phyloP scores from a whole-genome alignment of 2,797 vertebrate genomes.

The Tragopan temminckii region DNA sequence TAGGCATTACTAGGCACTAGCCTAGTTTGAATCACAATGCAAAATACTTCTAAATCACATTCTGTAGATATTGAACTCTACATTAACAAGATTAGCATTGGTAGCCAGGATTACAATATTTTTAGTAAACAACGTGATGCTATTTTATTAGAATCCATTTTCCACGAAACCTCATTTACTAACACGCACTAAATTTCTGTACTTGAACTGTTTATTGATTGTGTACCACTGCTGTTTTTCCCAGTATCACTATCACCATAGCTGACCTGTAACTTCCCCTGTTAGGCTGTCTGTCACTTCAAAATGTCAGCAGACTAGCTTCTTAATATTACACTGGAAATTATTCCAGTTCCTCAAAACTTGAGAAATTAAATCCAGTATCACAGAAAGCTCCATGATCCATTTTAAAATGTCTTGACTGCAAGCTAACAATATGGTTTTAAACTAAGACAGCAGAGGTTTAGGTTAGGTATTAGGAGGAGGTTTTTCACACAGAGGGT shows the following conservation, averaged over 20 bases:
- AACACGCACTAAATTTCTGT: not conserved
- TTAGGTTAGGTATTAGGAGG: too few relatives aligned
- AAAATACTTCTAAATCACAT: not conserved
- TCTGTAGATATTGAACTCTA: not conserved
- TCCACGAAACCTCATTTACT: not conserved
- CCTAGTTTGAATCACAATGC: not conserved
- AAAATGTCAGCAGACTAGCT: constrained; percentile 33
- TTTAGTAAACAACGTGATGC: not conserved
- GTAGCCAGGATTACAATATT: not conserved
- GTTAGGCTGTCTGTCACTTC: constrained; percentile 8
- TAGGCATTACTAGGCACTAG: not conserved
- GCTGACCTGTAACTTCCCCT: constrained; percentile 21
- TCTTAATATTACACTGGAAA: constrained; percentile 35
- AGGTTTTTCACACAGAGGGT: too few relatives aligned
- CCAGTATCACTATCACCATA: not conserved
- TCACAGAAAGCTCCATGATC: not conserved
- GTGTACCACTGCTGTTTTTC: constrained; percentile 1
- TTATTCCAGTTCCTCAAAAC: constrained; percentile 23
- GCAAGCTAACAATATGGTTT: not conserved
- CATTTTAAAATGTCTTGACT: not conserved
- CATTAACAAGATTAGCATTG: not conserved
- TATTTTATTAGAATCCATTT: not conserved
- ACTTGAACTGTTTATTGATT: not conserved
- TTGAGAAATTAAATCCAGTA: not conserved
- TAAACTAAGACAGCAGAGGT: too few relatives aligned